Evolutionary conservation across 2,888 invertebrate genomes (phyloP).

Genomic region (Scaptodrosophila latifasciaeformis): DNA sequence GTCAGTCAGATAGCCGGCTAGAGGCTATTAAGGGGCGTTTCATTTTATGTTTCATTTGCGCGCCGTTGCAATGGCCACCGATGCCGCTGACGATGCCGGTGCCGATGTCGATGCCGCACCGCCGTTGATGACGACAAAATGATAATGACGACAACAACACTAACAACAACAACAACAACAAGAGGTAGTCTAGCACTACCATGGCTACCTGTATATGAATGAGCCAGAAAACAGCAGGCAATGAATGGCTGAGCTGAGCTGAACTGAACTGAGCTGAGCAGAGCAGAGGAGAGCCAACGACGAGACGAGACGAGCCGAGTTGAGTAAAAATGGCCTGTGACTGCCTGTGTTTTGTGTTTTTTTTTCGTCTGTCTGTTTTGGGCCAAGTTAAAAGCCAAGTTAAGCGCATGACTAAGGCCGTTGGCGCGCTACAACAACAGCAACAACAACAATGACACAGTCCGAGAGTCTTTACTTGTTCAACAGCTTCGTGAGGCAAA

Average conservation of each 20-base stretch:
- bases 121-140: conserved; percentile 65
- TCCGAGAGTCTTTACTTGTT: too few relatives aligned
- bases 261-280: too few relatives aligned
- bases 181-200: conserved; percentile 4
- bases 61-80: not conserved
- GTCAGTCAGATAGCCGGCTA: too few relatives aligned
- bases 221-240: conserved; percentile 45
- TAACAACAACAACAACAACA: conserved; percentile 18
- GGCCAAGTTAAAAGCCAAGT: conserved; percentile 53
- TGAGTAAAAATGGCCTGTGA: too few relatives aligned
- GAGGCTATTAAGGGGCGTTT: conserved; percentile 68
- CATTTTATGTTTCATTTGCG: conserved; percentile 70
- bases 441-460: conserved; percentile 22
- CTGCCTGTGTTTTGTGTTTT: conserved; percentile 7
- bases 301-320: too few relatives aligned
- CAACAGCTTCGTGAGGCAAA: conserved; percentile 20
- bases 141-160: conserved; percentile 55
- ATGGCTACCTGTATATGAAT: conserved; percentile 60
- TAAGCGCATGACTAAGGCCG: conserved; percentile 65
- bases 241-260: conserved; percentile 46
- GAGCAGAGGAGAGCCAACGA: too few relatives aligned
- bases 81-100: not conserved
- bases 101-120: conserved; percentile 22
- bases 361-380: conserved; percentile 33
- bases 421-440: conserved; percentile 55